Evolutionary conservation across 2,888 invertebrate species (phyloP), one percentile per base, ranked within the genome.

Genomic region (Exephanes ischioxanthus): DNA sequence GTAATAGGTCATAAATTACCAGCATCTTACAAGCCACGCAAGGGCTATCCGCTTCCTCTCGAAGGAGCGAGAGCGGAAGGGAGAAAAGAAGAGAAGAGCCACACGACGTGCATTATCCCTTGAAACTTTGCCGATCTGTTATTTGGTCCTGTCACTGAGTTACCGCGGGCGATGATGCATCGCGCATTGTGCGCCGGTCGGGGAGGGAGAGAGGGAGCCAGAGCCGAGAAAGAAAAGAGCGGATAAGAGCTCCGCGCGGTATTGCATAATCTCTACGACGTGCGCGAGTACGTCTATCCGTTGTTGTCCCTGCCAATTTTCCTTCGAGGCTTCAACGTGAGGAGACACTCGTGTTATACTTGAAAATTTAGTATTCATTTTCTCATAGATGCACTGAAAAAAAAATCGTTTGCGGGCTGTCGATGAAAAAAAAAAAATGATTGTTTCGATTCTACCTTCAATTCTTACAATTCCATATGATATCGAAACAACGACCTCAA

Each of bases 1-100:
- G 89, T 90, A 90, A 90, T 89, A 89, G 87, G 88, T 87, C 88
- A 89, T 90, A 90, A 90, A 89, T 90, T 89, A 90, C 88, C 88
- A 68, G 86, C 86, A 88, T 90, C 88, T 89, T 88, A 90, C 89
- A 87, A 89, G 86, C 86, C 85, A 84, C 80, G 85, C 85, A 75
- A 61, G 80, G 61, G 76, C 72, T 77, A 76, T 51, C 55, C 55
- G 45, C 37, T 79, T 61, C 51, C 71, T 66, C 71, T 4, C 55
- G 22, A 30, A 48, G 9, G 51, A 58, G 73, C 16, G 37, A 22
- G 22, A 22, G 66, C 37, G 26, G 51, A 48, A 51, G 61, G 48
- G 19, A 61, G 30, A 45, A 19, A n/a, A 70, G 48, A 70, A n/a
- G 53, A 48, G n/a, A 61, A 19, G 71, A 3, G 19, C 41, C 58